Percentiles rank a stretch among this genome's conserved stretches.
Evolutionary conservation across 2,113 vertebrate genomes (phyloP).

Genomic region (Labeo rohita): DNA sequence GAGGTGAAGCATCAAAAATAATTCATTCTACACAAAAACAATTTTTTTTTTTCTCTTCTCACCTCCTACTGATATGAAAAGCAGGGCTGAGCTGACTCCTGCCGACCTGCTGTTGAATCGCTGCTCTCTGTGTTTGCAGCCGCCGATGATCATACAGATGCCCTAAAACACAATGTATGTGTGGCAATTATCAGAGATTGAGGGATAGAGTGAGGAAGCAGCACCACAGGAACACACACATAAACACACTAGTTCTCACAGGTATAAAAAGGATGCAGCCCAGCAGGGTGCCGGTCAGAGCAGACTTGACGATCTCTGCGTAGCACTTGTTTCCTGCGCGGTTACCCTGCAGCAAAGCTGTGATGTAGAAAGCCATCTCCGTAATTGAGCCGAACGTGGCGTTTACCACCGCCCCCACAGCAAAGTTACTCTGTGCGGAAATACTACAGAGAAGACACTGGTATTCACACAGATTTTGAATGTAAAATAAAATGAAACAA

Average conservation of each 20-base stretch:
- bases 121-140: conserved; percentile 86
- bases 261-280: conserved; percentile 87
- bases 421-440: conserved; percentile 90
- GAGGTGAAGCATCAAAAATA: background rate
- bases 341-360: conserved; percentile 82
- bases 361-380: conserved; percentile 92
- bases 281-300: conserved; percentile 83
- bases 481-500: background rate
- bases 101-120: conserved; percentile 88
- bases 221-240: background rate
- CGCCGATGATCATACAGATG: conserved; percentile 89
- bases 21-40: background rate
- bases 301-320: conserved; percentile 85
- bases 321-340: conserved; percentile 80
- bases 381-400: conserved; percentile 90
- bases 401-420: conserved; percentile 87
- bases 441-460: conserved; percentile 71
- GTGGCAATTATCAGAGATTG: background rate
- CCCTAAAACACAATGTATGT: conserved; percentile 70
- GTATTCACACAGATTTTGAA: background rate
- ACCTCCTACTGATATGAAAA: conserved; percentile 91
- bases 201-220: background rate
- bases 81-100: conserved; percentile 84
- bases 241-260: conserved; percentile 69
- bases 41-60: conserved; percentile 32